Evolutionary conservation across 1,140 invertebrate genomes (phyloP).

Genomic region (Intoshia linei): DNA sequence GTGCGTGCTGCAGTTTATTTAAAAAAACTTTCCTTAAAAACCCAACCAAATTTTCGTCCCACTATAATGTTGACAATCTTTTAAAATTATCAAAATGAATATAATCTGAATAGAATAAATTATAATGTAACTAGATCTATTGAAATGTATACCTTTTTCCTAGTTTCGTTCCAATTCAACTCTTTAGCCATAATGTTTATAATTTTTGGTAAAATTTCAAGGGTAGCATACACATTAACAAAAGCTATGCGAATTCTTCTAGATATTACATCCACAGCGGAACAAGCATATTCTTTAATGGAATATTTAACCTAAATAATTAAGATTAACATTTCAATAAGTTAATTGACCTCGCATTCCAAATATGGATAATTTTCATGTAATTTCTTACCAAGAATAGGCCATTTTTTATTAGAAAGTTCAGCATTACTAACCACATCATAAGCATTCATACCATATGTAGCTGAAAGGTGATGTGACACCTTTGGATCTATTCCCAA

Average conservation of each 20-base stretch:
- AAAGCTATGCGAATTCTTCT: conserved; percentile 62
- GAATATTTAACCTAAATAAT: conserved; percentile 41
- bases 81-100: not conserved
- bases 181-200: conserved; percentile 83
- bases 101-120: not conserved
- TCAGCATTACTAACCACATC: conserved; percentile 73
- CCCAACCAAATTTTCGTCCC: no score
- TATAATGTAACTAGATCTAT: not conserved
- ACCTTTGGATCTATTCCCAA: conserved; percentile 38
- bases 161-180: conserved; percentile 50
- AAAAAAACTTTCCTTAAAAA: not conserved
- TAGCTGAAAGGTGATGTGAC: conserved; percentile 68
- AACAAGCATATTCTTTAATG: conserved; percentile 66
- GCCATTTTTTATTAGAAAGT: conserved; percentile 72
- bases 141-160: conserved; percentile 15
- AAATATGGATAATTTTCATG: conserved; percentile 94
- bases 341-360: conserved; percentile 48
- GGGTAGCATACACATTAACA: conserved; percentile 62
- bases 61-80: not conserved
- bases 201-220: conserved; percentile 61
- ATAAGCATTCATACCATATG: conserved; percentile 85
- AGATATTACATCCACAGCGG: conserved; percentile 76
- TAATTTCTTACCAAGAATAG: conserved; percentile 62
- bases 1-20: not conserved
- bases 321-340: not conserved